Base-by-base conservation (phyloP, 1,140 invertebrate genomes). In the Drosophila persimilis region DNA sequence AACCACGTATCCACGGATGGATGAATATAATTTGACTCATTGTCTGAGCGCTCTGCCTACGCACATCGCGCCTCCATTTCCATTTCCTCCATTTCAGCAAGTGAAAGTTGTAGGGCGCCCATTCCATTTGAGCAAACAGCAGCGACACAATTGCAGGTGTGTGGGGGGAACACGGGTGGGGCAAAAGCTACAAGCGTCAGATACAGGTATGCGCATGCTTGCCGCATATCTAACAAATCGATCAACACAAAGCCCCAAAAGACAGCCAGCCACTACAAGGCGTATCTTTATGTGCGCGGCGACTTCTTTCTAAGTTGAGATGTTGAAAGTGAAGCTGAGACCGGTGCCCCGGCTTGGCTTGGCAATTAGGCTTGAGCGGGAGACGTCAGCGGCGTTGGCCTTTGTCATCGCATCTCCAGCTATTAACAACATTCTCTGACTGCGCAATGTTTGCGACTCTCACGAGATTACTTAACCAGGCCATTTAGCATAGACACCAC, bases 391-490 rank as follows among this genome's bases (percentile, higher is more conserved):
- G 48, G 59, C 46, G 51, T 56, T 26, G 55, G 55, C 50, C 52
- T 74, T 60, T 80, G 61, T 55, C 55, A 66, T 74, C 77, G 65
- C 69, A 89, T 85, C 73, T 64, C 43, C 26, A 39, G 58, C 55
- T 73, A 79, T 78, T 85, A 73, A 85, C 85, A 90, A 79, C 79
- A 90, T 90, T 90, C 86, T 90, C 84, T 75, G 81, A 71, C 77
- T 86, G 78, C 84, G 83, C 83, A 89, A 83, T 88, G 83, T 88
- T 88, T 88, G 79, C 83, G 72, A 70, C 83, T 88, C 83, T 88
- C 84, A 88, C 79, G 75, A 76, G 85, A 90, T 89, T 89, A 89
- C 86, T 81, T 90, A 89, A 89, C 86, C 78, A 78, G 81, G 73
- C 81, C 83, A 86, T 86, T 86, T 86, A 86, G 81, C 83, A 88